phyloP scores from a whole-genome alignment of 2,797 vertebrate genomes.

The Gymnodraco acuticeps region DNA sequence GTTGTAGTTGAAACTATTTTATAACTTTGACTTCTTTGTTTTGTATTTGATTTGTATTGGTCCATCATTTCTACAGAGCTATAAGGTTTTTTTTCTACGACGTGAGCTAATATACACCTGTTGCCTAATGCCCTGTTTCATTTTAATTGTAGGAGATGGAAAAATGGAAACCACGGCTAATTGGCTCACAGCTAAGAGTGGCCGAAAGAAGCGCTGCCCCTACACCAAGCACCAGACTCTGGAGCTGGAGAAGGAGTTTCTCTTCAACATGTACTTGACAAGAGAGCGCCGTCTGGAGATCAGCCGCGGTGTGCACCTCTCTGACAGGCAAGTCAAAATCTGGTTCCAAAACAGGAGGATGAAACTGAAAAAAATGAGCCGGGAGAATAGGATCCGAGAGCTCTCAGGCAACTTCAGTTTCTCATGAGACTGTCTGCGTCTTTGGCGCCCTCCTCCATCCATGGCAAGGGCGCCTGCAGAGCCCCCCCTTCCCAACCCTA shows the following conservation, averaged over 20 bases:
- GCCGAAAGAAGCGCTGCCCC: conserved; percentile 97
- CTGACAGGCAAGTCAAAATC: conserved; percentile 99
- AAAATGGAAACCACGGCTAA: conserved; percentile 93
- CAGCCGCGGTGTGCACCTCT: conserved; percentile 97
- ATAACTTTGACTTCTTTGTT: background rate
- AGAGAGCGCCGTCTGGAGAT: conserved; percentile 99
- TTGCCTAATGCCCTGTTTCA: conserved; percentile 54
- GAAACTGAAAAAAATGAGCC: conserved; percentile 99
- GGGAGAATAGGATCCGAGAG: conserved; percentile 97
- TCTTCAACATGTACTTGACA: conserved; percentile 99
- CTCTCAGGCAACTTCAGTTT: conserved; percentile 97
- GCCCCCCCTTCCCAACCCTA: conserved; percentile 37
- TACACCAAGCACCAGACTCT: conserved; percentile 99
- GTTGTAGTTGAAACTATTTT: no score
- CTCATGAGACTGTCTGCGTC: conserved; percentile 89
- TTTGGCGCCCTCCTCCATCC: conserved; percentile 74
- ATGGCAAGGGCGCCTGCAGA: conserved; percentile 66
- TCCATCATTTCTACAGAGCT: background rate
- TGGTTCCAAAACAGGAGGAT: conserved; percentile 99
- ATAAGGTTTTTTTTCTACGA: background rate
- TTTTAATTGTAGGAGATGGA: conserved; percentile 85
- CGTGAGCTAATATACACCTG: conserved; percentile 45
- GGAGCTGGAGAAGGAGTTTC: conserved; percentile 99
- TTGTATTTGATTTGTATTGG: background rate
- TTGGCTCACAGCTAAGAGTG: conserved; percentile 98